A percentile compares a stretch with the other conserved stretches of the same genome.
phyloP scores from a whole-genome alignment of 2,113 vertebrate genomes.

The Colistium nudipinnis region DNA sequence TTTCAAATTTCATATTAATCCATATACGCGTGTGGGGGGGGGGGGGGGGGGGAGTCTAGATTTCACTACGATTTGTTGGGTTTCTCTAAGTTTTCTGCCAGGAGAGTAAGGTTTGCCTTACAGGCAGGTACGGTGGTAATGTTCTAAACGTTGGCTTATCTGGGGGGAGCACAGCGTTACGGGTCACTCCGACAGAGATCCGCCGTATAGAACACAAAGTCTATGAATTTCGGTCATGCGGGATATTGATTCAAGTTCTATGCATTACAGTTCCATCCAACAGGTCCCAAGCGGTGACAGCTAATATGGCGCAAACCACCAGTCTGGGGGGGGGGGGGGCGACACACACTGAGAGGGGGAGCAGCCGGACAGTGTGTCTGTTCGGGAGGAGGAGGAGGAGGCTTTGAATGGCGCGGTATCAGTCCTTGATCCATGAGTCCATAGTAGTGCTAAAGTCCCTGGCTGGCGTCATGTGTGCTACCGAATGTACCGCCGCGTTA shows the following conservation, averaged over 20 bases:
- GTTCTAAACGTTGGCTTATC: conserved; percentile 55
- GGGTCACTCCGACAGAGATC: conserved; percentile 72
- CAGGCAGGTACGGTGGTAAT: conserved; percentile 54
- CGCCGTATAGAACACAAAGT: conserved; percentile 76
- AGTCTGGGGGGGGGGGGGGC: conserved; percentile 15
- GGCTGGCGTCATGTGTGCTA: conserved; percentile 62
- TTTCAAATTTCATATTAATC: conserved; percentile 47
- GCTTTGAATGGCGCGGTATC: conserved; percentile 68
- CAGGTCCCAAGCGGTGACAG: conserved; percentile 62
- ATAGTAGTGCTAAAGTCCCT: conserved; percentile 40
- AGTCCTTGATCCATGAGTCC: conserved; percentile 54
- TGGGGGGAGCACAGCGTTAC: conserved; percentile 55
- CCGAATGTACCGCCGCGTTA: conserved; percentile 36
- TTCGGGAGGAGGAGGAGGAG: conserved; percentile 61
- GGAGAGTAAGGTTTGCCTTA: conserved; percentile 44
- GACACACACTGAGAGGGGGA: conserved; percentile 52
- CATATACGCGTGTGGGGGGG: conserved; percentile 23
- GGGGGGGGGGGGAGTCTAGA: conserved; percentile 33
- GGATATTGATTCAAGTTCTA: conserved; percentile 73
- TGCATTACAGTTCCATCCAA: conserved; percentile 76
- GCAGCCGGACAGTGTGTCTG: conserved; percentile 49
- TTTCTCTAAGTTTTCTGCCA: conserved; percentile 18
- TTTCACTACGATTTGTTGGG: conserved; percentile 16
- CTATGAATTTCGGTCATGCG: conserved; percentile 72
- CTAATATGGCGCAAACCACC: conserved; percentile 45